Base-by-base conservation (phyloP, 2,797 vertebrate species). In the Sebastes diaconus region DNA sequence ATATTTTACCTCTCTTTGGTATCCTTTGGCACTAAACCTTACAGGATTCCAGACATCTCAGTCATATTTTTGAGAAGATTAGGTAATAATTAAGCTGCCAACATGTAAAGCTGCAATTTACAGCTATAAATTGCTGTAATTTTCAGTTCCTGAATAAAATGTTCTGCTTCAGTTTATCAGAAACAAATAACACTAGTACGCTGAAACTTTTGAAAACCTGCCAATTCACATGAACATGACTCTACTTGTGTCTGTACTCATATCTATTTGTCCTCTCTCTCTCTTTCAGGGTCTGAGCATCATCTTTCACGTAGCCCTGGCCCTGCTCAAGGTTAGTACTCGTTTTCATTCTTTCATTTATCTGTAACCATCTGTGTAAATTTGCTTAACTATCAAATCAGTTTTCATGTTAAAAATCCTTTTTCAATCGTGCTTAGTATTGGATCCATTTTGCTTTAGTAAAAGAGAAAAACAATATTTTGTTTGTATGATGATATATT, bases 251-350 rank as follows among this genome's bases (percentile, higher is more conserved):
- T 52, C 4, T 80, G 22, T 75, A 5, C 30, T 68, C 73, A 63
- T 16, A 55, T 71, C 0, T 20, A 22, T 25, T 61, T 68, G 6
- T 77, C 24, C 52, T 84, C 14, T 42, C 13, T 39, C 8, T 85
- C 11, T 88, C 34, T 85, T 91, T 1, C 91, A 99, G 99, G 98
- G 98, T 83, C 92, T 99, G 90, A 98, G 96, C 92, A 96, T 99
- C 87, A 99, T 99, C 94, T 99, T 99, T 93, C 98, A 99, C 0
- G 98, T 99, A 73, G 98, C 99, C 14, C 95, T 99, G 96, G 98
- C 98, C 85, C 97, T 99, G 67, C 93, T 99, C 68, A 99, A 99
- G 97, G 98, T 99, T 93, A 92, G 96, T 88, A 6, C 24, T 29
- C 1, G 1, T 20, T 25, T 24, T 77, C 13, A 77, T 64, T 39